These are phyloP conservation scores for Pseudopleuronectes americanus DNA, from an alignment of 2,797 vertebrate genomes.

Conservation along the genomic window DNA sequence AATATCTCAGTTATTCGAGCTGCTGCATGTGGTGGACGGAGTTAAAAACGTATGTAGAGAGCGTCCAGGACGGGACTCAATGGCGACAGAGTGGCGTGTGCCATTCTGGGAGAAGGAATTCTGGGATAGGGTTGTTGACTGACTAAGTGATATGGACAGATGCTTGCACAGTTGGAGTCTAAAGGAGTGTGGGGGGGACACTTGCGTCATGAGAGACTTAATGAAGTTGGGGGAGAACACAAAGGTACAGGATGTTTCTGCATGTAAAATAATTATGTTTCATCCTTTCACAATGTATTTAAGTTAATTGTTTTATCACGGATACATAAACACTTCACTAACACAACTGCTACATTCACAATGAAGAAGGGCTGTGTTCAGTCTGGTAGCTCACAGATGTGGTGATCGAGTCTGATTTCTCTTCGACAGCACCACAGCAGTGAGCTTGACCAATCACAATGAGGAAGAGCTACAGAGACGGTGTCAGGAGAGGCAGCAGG, in stretches of 20 bases:
- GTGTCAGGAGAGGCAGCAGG: constrained; percentile 89
- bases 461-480: constrained; percentile 88
- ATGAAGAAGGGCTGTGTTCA: background rate
- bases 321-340: background rate
- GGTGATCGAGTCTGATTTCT: background rate
- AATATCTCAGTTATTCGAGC: constrained; percentile 82
- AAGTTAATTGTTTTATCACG: background rate
- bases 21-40: constrained; percentile 65
- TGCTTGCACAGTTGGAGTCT: constrained; percentile 47
- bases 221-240: background rate
- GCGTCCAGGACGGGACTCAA: constrained; percentile 49
- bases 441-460: constrained; percentile 89
- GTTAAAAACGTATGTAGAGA: constrained; percentile 78
- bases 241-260: background rate
- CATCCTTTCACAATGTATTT: background rate
- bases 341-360: background rate
- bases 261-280: background rate
- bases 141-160: constrained; percentile 57
- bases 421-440: constrained; percentile 85
- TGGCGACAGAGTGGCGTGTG: constrained; percentile 78
- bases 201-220: constrained; percentile 4
- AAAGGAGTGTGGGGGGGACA: background rate
- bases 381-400: background rate
- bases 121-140: constrained; percentile 58
- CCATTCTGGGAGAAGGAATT: constrained; percentile 83